A percentile compares a stretch with the other conserved stretches of the same genome.
Conservation (phyloP, 2,797 vertebrate species). For the Fundulus diaphanus region DNA sequence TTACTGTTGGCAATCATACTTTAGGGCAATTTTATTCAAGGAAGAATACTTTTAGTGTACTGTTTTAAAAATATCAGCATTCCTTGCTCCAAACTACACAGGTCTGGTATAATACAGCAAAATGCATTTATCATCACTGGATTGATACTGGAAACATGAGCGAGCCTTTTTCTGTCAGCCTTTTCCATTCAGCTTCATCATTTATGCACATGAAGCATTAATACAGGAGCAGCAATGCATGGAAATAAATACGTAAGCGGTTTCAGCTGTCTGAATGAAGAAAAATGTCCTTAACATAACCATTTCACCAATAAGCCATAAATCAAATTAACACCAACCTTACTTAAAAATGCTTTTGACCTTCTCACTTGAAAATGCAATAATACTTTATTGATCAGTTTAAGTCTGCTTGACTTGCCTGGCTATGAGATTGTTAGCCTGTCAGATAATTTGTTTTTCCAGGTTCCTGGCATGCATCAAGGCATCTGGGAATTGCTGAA, state of each 20-base stretch:
- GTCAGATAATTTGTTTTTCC: neutral
- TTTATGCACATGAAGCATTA: neutral
- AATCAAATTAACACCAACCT: constrained; percentile 9
- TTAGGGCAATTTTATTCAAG: neutral
- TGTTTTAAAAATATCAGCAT: neutral
- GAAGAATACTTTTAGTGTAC: no score
- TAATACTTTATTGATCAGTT: constrained; percentile 5
- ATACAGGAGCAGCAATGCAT: neutral
- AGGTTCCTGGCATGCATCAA: neutral
- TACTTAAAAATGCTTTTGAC: neutral
- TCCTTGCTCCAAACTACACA: neutral
- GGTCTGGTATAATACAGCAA: neutral
- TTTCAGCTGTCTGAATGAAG: neutral
- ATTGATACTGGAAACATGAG: neutral
- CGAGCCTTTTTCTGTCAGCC: constrained; percentile 1
- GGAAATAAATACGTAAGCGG: neutral
- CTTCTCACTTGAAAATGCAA: neutral
- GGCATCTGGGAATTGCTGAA: neutral
- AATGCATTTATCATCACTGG: neutral
- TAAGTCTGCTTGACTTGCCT: constrained; percentile 1
- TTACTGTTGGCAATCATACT: neutral
- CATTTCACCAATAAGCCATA: neutral
- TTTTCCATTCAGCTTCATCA: neutral
- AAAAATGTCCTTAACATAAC: constrained; percentile 5
- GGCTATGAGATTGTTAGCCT: constrained; percentile 4